Evolutionary conservation across 1,140 invertebrate genomes (phyloP), one percentile per base, ranked within the genome.

Genomic region (Polyergus mexicanus): DNA sequence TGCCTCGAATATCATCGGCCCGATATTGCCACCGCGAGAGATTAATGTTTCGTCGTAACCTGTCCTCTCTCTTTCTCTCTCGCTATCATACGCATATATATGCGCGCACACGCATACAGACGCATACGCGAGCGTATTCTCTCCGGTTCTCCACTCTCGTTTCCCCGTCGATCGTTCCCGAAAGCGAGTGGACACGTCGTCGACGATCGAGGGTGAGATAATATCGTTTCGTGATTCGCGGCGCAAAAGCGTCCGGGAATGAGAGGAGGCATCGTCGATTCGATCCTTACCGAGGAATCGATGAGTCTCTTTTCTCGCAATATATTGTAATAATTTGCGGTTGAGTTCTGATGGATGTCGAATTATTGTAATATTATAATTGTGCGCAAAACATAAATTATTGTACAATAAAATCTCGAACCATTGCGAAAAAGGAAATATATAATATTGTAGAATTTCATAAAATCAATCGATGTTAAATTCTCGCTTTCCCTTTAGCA

Each of bases 1-100:
- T 94, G 93, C 92, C 92, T 94, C 92, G 94, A 95, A 94, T 94
- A 94, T 94, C 92, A 93, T 92, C 92, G 89, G 84, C 58, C 80
- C 92, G 92, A 94, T 94, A 94, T 94, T 94, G 93, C 93, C 92
- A 93, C 92, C 92, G 87, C 86, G 90, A 92, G 88, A 94, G 93
- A 93, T 94, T 93, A 90, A 93, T 93, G 93, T 90, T 92, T 92
- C 91, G 89, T 88, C 89, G 85, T 89, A 63, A 71, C 25, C 78
- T 75, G 56, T 83, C 75, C 81, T 63, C 11, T 44, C 28, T 68
- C 51, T 60, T 54, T 74, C 16, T 7, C 16, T 47, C 35, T 63
- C 69, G 41, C 54, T 35, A 22, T 51, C 47, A 4, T 51, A 51
- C 47, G 47, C 47, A 51, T 51, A 11, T 47, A 51, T 10, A 41